phyloP scores from a whole-genome alignment of 2,113 vertebrate species.

The Podiceps cristatus region DNA sequence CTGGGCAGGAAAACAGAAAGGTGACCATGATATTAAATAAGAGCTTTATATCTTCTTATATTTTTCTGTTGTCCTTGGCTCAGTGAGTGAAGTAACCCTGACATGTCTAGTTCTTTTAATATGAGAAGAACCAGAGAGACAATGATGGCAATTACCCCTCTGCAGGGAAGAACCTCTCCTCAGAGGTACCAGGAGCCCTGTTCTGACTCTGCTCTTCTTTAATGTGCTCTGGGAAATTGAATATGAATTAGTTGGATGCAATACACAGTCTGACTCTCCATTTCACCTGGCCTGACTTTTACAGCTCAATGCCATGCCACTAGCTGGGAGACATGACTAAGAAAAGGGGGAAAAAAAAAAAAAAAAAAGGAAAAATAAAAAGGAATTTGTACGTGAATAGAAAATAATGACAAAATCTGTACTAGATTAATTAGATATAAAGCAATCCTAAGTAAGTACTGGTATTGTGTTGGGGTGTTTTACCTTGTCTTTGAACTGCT shows the following conservation, averaged over 20 bases:
- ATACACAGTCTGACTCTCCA: fast-evolving
- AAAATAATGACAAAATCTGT: not conserved
- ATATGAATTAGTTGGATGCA: not conserved
- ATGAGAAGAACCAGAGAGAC: not conserved
- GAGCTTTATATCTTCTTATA: not conserved
- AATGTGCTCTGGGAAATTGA: not conserved
- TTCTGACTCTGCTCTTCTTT: not conserved
- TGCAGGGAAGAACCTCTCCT: not conserved
- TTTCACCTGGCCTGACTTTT: not conserved
- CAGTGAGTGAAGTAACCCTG: not conserved
- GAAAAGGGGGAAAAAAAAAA: fast-evolving
- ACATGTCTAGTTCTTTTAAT: not conserved
- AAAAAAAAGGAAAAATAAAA: fast-evolving
- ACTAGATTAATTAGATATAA: not conserved
- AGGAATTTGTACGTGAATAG: not conserved
- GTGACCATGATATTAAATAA: not conserved
- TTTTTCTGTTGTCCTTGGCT: not conserved
- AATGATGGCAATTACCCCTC: not conserved
- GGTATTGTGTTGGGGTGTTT: fast-evolving
- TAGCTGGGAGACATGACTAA: fast-evolving
- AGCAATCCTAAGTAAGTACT: not conserved
- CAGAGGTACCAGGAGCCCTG: not conserved
- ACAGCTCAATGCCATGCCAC: not conserved
- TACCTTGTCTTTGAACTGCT: not conserved
- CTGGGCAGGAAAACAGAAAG: not conserved